phyloP scores from a whole-genome alignment of 92 coral and sea anemone species.

The Heliopora coerulea region DNA sequence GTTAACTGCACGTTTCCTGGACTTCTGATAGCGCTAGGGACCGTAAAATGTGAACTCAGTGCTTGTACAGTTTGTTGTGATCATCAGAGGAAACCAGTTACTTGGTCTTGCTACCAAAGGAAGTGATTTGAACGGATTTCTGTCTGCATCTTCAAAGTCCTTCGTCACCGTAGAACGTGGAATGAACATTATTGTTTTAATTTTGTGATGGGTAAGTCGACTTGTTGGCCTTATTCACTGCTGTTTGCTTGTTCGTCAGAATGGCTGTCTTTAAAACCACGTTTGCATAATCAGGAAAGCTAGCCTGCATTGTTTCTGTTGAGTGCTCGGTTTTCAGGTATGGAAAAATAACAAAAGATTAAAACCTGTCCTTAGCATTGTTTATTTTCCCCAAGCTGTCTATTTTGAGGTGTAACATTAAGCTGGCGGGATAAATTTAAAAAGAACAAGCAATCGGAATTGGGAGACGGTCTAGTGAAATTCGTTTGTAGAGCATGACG shows the following conservation, averaged over 20 bases:
- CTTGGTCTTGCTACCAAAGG: no score
- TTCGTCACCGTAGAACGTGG: slow-evolving; percentile 3
- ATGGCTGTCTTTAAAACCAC: no score
- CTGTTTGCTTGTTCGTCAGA: no score
- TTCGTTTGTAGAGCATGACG: no score
- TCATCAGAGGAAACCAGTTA: neutral
- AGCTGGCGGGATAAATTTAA: neutral
- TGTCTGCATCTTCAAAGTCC: no score
- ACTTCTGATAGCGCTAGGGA: neutral
- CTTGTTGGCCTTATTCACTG: neutral
- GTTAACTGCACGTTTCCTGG: neutral
- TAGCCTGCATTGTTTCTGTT: neutral
- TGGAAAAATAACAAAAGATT: neutral
- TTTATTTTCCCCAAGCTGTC: neutral
- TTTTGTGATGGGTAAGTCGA: slow-evolving; percentile 3
- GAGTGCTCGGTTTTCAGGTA: neutral
- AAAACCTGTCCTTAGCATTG: neutral
- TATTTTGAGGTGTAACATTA: neutral
- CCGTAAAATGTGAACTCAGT: neutral
- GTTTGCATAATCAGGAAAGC: neutral
- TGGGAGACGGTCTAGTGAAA: no score
- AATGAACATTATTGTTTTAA: neutral
- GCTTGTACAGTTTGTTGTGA: neutral
- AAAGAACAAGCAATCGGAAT: neutral
- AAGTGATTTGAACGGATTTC: no score